phyloP scores from a whole-genome alignment of 2,113 vertebrate species.

The Rattus norvegicus region GRCr8 NC_086039.1:49090501-49091000 shows the following conservation, averaged over 20 bases:
- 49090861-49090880: constrained; percentile 18
- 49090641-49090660: neutral
- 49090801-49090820: constrained; percentile 50
- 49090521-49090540: neutral
- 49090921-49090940: neutral
- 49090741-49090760: neutral
- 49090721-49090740: constrained; percentile 42
- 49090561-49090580: neutral
- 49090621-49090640: neutral
- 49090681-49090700: neutral
- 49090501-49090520: neutral
- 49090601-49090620: neutral
- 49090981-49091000: constrained; percentile 52
- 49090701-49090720: neutral
- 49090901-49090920: constrained; percentile 52
- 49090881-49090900: neutral
- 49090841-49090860: constrained; percentile 13
- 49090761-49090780: neutral
- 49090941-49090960: constrained; percentile 41
- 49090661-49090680: neutral
- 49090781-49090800: constrained; percentile 46
- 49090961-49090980: constrained; percentile 38
- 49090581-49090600: neutral
- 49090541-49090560: neutral
- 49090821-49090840: neutral